Conservation (phyloP, 2,888 invertebrate species). For the Brenthis daphne region DNA sequence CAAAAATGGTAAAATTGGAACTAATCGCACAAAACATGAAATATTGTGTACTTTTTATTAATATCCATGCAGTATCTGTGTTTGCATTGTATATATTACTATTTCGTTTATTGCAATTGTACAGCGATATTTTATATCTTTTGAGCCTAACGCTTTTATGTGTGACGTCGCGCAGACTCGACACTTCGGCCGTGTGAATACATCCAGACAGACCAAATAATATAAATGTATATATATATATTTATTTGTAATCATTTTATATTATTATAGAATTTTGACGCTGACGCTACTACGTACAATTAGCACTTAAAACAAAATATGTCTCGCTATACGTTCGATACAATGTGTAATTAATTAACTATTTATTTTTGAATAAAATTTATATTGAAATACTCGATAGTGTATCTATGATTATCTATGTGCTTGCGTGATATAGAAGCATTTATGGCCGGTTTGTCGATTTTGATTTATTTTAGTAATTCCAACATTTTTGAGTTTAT, state of each 20-base stretch:
- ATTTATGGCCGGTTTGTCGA: conserved; percentile 25
- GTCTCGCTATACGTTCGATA: conserved; percentile 6
- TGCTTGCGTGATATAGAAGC: conserved; percentile 28
- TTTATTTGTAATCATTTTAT: conserved; percentile 7
- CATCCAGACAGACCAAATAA: conserved; percentile 28
- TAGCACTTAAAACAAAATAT: background rate
- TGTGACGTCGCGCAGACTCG: conserved; percentile 28
- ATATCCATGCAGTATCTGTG: conserved; percentile 75
- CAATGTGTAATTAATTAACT: background rate
- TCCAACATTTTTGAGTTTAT: conserved; percentile 18
- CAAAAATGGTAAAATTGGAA: conserved; percentile 79
- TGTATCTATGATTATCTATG: conserved; percentile 13
- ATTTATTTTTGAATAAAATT: background rate
- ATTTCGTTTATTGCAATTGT: conserved; percentile 70
- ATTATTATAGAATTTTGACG: background rate
- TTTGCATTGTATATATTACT: conserved; percentile 70
- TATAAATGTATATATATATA: background rate
- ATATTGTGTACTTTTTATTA: conserved; percentile 59
- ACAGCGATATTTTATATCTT: conserved; percentile 56
- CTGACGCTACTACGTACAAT: background rate
- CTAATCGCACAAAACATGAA: conserved; percentile 80
- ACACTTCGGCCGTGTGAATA: conserved; percentile 22
- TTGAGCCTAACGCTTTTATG: conserved; percentile 34
- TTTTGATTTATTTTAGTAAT: conserved; percentile 16
- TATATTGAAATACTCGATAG: conserved; percentile 22